These are phyloP conservation scores for Ophthalmolycus amberensis DNA, from an alignment of 2,113 vertebrate species.

Conservation along the genomic window DNA sequence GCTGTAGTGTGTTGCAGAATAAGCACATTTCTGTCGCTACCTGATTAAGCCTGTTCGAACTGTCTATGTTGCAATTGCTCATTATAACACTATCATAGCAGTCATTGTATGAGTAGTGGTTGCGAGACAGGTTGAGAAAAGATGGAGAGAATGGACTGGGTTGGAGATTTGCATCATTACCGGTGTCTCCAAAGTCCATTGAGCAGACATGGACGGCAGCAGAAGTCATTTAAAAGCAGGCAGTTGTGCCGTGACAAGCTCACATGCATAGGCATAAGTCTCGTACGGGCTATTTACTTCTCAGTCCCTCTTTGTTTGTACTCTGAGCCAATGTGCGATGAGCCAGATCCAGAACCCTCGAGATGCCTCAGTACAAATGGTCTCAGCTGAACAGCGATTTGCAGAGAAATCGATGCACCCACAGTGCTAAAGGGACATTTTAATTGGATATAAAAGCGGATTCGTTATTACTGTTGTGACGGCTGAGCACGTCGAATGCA, in stretches of 20 bases:
- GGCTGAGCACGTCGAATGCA: conserved; percentile 36
- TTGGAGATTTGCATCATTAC: conserved; percentile 25
- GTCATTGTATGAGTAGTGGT: background rate
- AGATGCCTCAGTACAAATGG: conserved; percentile 38
- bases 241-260: conserved; percentile 21
- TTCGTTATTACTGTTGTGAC: conserved; percentile 71
- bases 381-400: conserved; percentile 58
- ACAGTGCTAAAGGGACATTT: conserved; percentile 68
- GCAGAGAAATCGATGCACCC: conserved; percentile 62
- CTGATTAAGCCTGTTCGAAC: background rate
- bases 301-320: conserved; percentile 64
- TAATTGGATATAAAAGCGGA: conserved; percentile 78
- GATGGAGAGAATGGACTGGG: background rate
- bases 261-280: conserved; percentile 50
- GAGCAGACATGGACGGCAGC: conserved; percentile 9
- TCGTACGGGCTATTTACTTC: conserved; percentile 65
- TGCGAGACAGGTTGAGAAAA: conserved; percentile 1
- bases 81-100: background rate
- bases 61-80: too few species aligned
- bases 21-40: background rate
- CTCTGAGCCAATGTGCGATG: conserved; percentile 47
- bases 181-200: conserved; percentile 25
- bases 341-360: conserved; percentile 52
- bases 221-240: conserved; percentile 39
- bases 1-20: background rate